Evolutionary conservation across 2,888 invertebrate species (phyloP).

Genomic region (Tortricodes alternella): DNA sequence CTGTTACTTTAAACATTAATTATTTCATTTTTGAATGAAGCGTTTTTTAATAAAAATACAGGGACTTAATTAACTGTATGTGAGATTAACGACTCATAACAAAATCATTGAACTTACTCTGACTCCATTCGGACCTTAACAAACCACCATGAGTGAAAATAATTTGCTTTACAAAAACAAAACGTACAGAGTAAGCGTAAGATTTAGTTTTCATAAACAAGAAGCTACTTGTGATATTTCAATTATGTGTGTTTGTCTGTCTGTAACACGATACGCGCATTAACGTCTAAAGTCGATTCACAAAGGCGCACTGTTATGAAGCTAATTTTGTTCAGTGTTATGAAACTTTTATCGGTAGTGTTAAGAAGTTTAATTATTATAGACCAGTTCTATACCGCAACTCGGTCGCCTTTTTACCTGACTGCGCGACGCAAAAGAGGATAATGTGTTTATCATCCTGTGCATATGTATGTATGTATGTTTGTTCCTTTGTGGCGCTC

Average conservation of each 20-base stretch:
- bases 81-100: neutral
- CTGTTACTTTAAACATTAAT: no score
- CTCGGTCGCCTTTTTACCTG: no score
- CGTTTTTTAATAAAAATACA: no score
- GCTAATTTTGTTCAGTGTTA: conserved; percentile 1
- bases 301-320: neutral
- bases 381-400: no score
- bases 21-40: no score
- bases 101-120: neutral
- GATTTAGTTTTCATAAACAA: no score
- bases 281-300: neutral
- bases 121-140: neutral
- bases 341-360: neutral
- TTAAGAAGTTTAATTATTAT: no score
- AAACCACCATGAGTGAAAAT: neutral
- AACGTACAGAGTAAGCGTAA: no score
- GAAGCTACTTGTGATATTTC: neutral
- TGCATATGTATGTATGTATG: no score
- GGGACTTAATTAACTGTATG: neutral
- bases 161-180: neutral
- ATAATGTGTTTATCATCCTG: no score
- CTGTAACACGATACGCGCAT: conserved; percentile 2
- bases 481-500: no score
- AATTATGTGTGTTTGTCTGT: neutral
- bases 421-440: no score